Conservation (phyloP, 2,113 vertebrate species). For the Ptychochromis oligacanthus region DNA sequence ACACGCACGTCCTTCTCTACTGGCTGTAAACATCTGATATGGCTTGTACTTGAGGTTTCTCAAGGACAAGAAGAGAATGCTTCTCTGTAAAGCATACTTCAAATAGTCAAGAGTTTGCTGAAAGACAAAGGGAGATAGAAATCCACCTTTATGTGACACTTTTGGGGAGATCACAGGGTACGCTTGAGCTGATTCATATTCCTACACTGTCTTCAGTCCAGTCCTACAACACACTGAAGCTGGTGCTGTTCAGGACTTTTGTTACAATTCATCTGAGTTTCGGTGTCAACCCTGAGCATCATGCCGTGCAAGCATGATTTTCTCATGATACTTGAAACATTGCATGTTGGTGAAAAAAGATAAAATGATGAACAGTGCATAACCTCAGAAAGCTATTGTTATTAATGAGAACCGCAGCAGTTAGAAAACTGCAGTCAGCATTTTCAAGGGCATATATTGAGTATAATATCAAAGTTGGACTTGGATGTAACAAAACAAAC, state of each 20-base stretch:
- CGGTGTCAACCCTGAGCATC: neutral
- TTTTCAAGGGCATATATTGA: neutral
- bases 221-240: neutral
- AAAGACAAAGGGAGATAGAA: conserved; percentile 16
- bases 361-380: neutral
- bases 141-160: conserved; percentile 33
- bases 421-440: neutral
- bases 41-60: conserved; percentile 12
- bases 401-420: neutral
- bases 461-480: neutral
- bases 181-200: conserved; percentile 14
- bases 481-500: neutral
- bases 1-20: neutral
- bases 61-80: neutral
- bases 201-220: neutral
- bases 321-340: neutral
- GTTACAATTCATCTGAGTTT: neutral
- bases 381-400: neutral
- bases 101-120: conserved; percentile 2
- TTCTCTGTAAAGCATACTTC: conserved; percentile 12
- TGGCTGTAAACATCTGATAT: conserved; percentile 12
- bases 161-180: conserved; percentile 22
- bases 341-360: neutral
- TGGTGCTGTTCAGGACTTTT: neutral
- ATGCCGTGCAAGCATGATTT: neutral